Base-by-base conservation (phyloP, 92 coral and sea anemone species). In the Plumapathes pennacea region DNA sequence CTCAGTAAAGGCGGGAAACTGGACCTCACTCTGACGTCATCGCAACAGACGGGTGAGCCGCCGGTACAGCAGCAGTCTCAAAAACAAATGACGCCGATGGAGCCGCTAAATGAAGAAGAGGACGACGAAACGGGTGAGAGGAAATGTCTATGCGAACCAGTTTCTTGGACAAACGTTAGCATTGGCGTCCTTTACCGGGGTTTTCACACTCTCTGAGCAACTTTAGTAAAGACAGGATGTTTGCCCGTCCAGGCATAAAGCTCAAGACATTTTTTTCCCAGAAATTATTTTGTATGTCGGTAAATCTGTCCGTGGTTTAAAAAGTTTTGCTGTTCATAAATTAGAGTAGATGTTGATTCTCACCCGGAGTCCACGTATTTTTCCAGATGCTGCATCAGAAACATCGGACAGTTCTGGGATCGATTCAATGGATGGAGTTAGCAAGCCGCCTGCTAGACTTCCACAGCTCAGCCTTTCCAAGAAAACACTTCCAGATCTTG, bases 1-100 rank as follows among this genome's bases (percentile, higher is more conserved):
- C 80, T 91, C n/a, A 89, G 78, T 68, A 91, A 91, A 57, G 97
- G 97, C 25, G 90, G 96, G 18, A 88, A 85, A 39, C 71, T 91
- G 54, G 97, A 91, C 71, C 66, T 89, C 39, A 58, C 53, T 41
- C 51, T 83, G 79, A 70, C 79, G 19, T 81, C 85, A 25, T 74
- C 68, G 3, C 65, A 65, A 6, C 95, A 87, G 39, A 65, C 74
- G 47, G 79, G 67, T 1, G 95, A 87, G 25, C 64, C 89, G n/a
- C 80, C 72, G 14, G 80, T 73, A 0, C 81, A 75, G 53, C 95
- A 77, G 50, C 85, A 64, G 38, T 76, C 57, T 20, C 95, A 76
- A 57, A 77, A 72, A 57, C 59, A 72, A 17, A 74, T 80, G 64
- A 53, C 59, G 38, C 90, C 85, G 10, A 76, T 81, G 45, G 92